These are phyloP conservation scores for Enhydra lutris DNA, from an alignment of 2,113 vertebrate genomes.

Conservation along the genomic window DNA sequence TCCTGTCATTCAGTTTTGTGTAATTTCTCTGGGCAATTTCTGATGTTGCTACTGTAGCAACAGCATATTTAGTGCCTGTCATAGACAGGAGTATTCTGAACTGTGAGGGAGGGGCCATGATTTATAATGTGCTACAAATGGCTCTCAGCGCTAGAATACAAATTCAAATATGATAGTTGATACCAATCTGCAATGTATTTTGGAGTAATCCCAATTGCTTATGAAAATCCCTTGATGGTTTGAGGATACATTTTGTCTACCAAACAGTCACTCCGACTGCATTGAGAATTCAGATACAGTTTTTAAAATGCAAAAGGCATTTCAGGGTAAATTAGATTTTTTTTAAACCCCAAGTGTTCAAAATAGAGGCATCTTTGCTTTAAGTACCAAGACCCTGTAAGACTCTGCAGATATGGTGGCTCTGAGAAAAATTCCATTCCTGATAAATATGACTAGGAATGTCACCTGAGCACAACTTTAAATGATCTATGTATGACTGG, in stretches of 20 bases:
- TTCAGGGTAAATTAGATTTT: slow-evolving; percentile 70
- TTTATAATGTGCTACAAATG: slow-evolving; percentile 76
- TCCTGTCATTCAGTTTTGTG: slow-evolving; percentile 55
- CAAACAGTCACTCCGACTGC: slow-evolving; percentile 66
- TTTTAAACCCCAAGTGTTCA: slow-evolving; percentile 54
- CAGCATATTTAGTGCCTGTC: slow-evolving; percentile 53
- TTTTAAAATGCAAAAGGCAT: slow-evolving; percentile 73
- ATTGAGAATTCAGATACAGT: slow-evolving; percentile 66
- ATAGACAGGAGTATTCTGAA: slow-evolving; percentile 59
- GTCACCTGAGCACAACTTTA: slow-evolving; percentile 1
- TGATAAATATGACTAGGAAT: background rate
- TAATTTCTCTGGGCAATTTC: slow-evolving; percentile 68
- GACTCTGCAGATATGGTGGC: slow-evolving; percentile 20
- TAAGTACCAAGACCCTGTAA: slow-evolving; percentile 57
- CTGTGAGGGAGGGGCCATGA: slow-evolving; percentile 67
- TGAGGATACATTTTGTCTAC: slow-evolving; percentile 72
- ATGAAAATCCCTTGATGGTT: slow-evolving; percentile 72
- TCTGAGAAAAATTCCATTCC: slow-evolving; percentile 47
- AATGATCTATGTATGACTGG: background rate
- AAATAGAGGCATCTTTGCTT: slow-evolving; percentile 64
- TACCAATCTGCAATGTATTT: slow-evolving; percentile 74
- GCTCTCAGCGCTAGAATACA: slow-evolving; percentile 69
- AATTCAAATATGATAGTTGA: slow-evolving; percentile 75
- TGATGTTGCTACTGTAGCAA: slow-evolving; percentile 53
- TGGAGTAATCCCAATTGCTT: slow-evolving; percentile 74